phyloP scores from a whole-genome alignment of 2,888 invertebrate species.

The Exephanes ischioxanthus region DNA sequence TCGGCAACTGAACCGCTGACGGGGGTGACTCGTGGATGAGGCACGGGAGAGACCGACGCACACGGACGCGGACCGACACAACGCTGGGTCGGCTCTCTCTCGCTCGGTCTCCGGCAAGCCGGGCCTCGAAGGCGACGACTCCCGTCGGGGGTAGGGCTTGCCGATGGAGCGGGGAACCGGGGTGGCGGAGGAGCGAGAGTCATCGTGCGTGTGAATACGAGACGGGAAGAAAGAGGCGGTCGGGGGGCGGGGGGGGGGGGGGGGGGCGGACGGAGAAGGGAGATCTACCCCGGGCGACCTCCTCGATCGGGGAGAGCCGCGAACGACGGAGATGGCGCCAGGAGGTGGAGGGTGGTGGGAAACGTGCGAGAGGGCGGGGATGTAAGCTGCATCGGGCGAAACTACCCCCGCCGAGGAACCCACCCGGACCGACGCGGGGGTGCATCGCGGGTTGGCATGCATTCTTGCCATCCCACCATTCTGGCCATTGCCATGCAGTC shows the following conservation, averaged over 20 bases:
- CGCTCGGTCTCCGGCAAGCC: not conserved
- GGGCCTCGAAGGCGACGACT: not conserved
- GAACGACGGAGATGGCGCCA: not conserved
- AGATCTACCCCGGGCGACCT: no score
- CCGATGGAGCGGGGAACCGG: not conserved
- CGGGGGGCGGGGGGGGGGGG: not conserved
- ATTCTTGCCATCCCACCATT: no score
- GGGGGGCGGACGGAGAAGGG: no score
- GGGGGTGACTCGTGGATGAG: constrained; percentile 72
- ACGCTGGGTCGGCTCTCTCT: not conserved
- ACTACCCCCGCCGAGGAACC: constrained; percentile 62
- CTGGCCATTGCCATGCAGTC: no score
- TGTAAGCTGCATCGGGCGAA: constrained; percentile 33
- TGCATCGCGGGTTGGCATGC: constrained; percentile 24
- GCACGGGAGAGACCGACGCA: constrained; percentile 41
- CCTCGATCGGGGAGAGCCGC: no score
- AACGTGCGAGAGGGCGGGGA: constrained; percentile 57
- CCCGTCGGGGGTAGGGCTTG: constrained; percentile 50
- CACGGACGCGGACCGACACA: constrained; percentile 3
- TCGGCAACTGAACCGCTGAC: constrained; percentile 82
- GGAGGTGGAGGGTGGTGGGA: no score
- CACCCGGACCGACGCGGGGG: constrained; percentile 72
- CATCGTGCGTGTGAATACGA: constrained; percentile 32
- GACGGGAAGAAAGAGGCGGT: not conserved
- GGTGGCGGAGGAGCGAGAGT: not conserved